phyloP scores from a whole-genome alignment of 1,140 invertebrate species.

The Lethrus apterus region DNA sequence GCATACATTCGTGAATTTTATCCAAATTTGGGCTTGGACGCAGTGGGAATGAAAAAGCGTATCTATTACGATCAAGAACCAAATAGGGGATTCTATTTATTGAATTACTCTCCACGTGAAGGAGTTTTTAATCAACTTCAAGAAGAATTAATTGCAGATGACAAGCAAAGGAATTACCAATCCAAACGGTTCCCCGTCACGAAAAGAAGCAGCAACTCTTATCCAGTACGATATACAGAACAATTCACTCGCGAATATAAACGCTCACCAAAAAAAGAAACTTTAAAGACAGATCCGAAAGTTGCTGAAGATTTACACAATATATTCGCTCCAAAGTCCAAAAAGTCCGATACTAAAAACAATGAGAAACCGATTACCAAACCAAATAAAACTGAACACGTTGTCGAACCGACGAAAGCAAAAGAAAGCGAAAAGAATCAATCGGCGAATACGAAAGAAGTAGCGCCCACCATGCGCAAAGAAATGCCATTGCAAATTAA shows the following conservation, averaged over 20 bases:
- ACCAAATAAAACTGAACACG: slow-evolving; percentile 20
- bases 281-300: slow-evolving; percentile 40
- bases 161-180: slow-evolving; percentile 11
- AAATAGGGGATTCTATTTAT: slow-evolving; percentile 14
- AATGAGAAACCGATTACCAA: slow-evolving; percentile 15
- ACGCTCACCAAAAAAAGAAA: slow-evolving; percentile 24
- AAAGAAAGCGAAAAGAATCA: slow-evolving; percentile 28
- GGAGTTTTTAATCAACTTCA: slow-evolving; percentile 19
- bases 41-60: slow-evolving; percentile 31
- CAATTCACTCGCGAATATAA: slow-evolving; percentile 34
- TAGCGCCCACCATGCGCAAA: not conserved
- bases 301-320: slow-evolving; percentile 48
- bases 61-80: slow-evolving; percentile 15
- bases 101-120: slow-evolving; percentile 17
- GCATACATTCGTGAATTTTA: no score
- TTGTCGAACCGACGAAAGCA: slow-evolving; percentile 33
- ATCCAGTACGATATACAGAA: slow-evolving; percentile 18
- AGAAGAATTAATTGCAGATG: slow-evolving; percentile 10
- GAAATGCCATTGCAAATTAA: slow-evolving; percentile 46
- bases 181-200: slow-evolving; percentile 55
- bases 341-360: slow-evolving; percentile 15
- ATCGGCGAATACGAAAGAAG: slow-evolving; percentile 23
- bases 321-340: slow-evolving; percentile 43
- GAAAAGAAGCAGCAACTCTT: slow-evolving; percentile 48
- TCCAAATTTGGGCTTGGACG: slow-evolving; percentile 32